These are phyloP conservation scores for Elymnias hypermnestra DNA, from an alignment of 1,140 invertebrate genomes.

Conservation along the genomic window DNA sequence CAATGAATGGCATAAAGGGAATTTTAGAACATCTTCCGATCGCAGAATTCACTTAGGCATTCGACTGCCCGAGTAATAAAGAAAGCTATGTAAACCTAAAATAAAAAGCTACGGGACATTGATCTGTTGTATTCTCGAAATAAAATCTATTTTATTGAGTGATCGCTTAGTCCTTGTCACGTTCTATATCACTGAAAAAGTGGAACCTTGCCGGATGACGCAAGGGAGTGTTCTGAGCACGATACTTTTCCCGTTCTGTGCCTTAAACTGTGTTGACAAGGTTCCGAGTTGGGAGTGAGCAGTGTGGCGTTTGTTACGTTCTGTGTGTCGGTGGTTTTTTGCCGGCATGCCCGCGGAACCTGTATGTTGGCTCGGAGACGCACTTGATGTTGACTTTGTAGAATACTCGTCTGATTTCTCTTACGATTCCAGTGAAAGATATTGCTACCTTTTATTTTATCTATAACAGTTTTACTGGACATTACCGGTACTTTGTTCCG, in stretches of 20 bases:
- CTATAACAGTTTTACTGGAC: not conserved
- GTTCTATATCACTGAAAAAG: constrained; percentile 57
- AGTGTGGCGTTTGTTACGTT: constrained; percentile 33
- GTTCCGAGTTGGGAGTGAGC: constrained; percentile 34
- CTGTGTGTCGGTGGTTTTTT: constrained; percentile 18
- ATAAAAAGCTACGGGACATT: constrained; percentile 52
- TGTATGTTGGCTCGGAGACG: constrained; percentile 60
- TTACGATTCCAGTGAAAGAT: constrained; percentile 29
- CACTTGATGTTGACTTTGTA: constrained; percentile 51
- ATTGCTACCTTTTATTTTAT: constrained; percentile 1
- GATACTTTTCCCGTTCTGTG: constrained; percentile 26
- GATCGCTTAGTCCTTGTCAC: constrained; percentile 54
- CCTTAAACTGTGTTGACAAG: constrained; percentile 35
- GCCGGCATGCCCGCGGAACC: constrained; percentile 63
- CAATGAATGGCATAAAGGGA: constrained; percentile 11
- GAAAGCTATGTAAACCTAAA: constrained; percentile 44
- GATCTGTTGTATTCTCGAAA: constrained; percentile 54
- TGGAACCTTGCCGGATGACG: constrained; percentile 48
- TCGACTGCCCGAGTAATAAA: constrained; percentile 41
- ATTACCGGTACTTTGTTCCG: not conserved
- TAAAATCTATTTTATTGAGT: constrained; percentile 70
- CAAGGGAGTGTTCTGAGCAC: constrained; percentile 41
- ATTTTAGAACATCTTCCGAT: constrained; percentile 16
- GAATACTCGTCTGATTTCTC: constrained; percentile 50
- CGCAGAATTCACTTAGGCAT: constrained; percentile 49